These are phyloP conservation scores for Lacanobia wlatinum DNA, from an alignment of 2,888 invertebrate species.

Conservation along the genomic window DNA sequence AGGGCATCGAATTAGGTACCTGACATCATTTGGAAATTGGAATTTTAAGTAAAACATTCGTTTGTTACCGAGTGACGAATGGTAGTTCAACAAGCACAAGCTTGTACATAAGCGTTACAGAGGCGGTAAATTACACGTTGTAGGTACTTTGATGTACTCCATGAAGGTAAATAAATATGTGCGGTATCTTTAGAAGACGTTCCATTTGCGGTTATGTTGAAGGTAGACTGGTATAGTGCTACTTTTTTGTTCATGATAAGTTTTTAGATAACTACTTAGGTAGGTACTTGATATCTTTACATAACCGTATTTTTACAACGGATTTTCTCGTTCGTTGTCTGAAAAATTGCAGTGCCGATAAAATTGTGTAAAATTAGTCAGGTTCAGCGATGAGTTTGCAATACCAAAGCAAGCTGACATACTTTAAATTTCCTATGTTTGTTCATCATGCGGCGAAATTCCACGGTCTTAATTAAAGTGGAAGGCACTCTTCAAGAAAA, in stretches of 20 bases:
- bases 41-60: conserved; percentile 48
- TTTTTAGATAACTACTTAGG: conserved; percentile 10
- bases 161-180: conserved; percentile 24
- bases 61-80: background rate
- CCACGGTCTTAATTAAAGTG: background rate
- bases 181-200: conserved; percentile 53
- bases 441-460: background rate
- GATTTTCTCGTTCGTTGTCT: background rate
- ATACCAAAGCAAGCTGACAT: background rate
- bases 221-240: conserved; percentile 37
- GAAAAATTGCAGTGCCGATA: background rate
- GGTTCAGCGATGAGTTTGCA: background rate
- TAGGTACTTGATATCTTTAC: background rate
- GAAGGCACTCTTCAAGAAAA: background rate
- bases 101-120: background rate
- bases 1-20: conserved; percentile 66
- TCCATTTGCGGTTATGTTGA: conserved; percentile 61
- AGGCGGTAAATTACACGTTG: background rate
- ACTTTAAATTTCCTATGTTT: background rate
- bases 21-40: conserved; percentile 53
- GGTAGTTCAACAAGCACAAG: conserved; percentile 1
- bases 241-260: conserved; percentile 8
- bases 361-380: background rate
- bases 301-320: background rate
- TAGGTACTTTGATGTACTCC: background rate